These are phyloP conservation scores for Drosophila mulleri DNA, from an alignment of 2,888 invertebrate genomes.

Conservation along the genomic window DNA sequence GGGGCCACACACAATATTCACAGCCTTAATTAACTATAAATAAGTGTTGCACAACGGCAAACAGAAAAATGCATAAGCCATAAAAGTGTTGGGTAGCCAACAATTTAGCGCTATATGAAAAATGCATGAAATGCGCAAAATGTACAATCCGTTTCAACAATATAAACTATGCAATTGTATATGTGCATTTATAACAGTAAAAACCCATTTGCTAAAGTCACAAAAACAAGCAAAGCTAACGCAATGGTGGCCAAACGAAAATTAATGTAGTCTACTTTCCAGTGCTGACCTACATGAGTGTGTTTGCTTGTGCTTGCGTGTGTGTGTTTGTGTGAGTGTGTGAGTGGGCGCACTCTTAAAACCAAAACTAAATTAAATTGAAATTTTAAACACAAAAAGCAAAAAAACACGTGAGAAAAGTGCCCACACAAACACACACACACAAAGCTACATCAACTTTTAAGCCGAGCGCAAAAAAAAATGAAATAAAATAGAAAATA, in stretches of 20 bases:
- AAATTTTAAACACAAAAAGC: constrained; percentile 76
- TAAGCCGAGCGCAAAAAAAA: constrained; percentile 17
- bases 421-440: constrained; percentile 28
- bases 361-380: constrained; percentile 81
- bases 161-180: constrained; percentile 47
- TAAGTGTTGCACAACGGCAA: constrained; percentile 15
- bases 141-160: constrained; percentile 47
- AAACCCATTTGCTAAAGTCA: constrained; percentile 70
- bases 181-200: constrained; percentile 40
- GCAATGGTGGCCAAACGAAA: constrained; percentile 65
- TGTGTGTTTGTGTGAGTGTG: constrained; percentile 15
- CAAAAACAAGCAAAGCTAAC: constrained; percentile 46
- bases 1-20: not conserved
- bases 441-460: constrained; percentile 54
- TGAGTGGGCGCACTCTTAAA: constrained; percentile 63
- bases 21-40: constrained; percentile 28
- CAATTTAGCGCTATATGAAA: constrained; percentile 59
- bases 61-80: constrained; percentile 22
- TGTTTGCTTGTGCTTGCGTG: constrained; percentile 13
- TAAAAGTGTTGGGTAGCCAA: constrained; percentile 30
- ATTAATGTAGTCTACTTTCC: constrained; percentile 78
- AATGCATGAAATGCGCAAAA: constrained; percentile 64
- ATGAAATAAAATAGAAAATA: constrained; percentile 44
- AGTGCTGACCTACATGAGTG: constrained; percentile 65
- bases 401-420: constrained; percentile 64